phyloP scores from a whole-genome alignment of 2,113 vertebrate genomes.

The Pedetes capensis region DNA sequence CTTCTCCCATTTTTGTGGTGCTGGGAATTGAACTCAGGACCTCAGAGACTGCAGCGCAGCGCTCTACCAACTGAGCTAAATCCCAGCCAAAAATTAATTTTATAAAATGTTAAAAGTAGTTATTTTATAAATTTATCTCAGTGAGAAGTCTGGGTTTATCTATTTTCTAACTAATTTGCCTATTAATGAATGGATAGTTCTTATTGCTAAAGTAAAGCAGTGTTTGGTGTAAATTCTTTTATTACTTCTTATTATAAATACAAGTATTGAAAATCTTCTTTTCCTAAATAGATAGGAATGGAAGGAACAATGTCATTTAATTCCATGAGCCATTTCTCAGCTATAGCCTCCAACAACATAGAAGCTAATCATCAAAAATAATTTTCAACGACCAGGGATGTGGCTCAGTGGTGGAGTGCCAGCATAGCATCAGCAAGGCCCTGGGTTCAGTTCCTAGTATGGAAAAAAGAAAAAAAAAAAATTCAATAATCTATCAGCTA shows the following conservation, averaged over 20 bases:
- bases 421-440: no score
- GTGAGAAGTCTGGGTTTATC: background rate
- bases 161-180: background rate
- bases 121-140: constrained; percentile 33
- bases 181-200: background rate
- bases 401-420: no score
- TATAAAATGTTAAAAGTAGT: no score
- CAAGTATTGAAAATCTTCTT: background rate
- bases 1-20: no score
- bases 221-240: background rate
- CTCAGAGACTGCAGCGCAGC: no score
- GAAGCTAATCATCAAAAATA: constrained; percentile 15
- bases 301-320: background rate
- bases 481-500: background rate
- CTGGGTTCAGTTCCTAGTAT: no score
- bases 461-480: no score
- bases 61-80: no score
- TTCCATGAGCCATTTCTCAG: background rate
- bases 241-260: background rate
- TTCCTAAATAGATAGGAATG: background rate
- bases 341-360: background rate
- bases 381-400: no score
- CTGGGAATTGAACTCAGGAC: no score
- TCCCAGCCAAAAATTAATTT: no score
- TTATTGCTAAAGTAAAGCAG: background rate